phyloP scores from a whole-genome alignment of 2,113 vertebrate species.

The Limnothrissa miodon region DNA sequence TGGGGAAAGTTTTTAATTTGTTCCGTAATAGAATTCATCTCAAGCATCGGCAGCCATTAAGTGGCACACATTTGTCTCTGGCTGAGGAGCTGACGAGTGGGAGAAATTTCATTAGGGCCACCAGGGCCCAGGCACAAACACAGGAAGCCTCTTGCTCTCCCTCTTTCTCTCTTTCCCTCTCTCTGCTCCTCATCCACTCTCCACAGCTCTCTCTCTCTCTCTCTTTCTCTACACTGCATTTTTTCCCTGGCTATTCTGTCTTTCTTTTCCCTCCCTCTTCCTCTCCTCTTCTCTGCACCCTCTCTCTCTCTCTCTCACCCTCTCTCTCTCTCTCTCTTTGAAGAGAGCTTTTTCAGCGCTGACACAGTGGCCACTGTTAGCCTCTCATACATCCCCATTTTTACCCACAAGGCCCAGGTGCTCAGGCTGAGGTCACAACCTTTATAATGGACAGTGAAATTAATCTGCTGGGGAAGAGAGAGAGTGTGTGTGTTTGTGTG shows the following conservation, averaged over 20 bases:
- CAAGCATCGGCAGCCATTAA: constrained; percentile 68
- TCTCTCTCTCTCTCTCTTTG: background rate
- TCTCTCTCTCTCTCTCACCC: background rate
- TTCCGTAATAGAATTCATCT: constrained; percentile 73
- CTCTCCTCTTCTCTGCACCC: constrained; percentile 30
- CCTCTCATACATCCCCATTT: constrained; percentile 45
- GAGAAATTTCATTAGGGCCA: constrained; percentile 68
- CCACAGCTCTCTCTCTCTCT: background rate
- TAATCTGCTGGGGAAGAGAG: background rate
- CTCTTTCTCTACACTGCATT: background rate
- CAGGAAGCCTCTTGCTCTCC: constrained; percentile 34
- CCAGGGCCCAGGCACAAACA: constrained; percentile 56
- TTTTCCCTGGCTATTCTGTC: background rate
- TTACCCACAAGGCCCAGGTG: background rate
- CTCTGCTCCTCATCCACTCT: background rate
- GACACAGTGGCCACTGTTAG: constrained; percentile 33
- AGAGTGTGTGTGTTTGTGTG: background rate
- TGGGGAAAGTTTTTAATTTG: constrained; percentile 71
- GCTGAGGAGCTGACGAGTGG: constrained; percentile 67
- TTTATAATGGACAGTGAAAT: constrained; percentile 26
- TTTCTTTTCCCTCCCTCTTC: constrained; percentile 13
- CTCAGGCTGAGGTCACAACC: constrained; percentile 1
- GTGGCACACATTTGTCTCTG: constrained; percentile 65
- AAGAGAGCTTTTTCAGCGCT: background rate
- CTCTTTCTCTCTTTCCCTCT: constrained; percentile 34